A percentile compares a stretch with the other conserved stretches of the same genome.
Conservation (phyloP, 2,113 vertebrate genomes). For the Halcyon malimbica region DNA sequence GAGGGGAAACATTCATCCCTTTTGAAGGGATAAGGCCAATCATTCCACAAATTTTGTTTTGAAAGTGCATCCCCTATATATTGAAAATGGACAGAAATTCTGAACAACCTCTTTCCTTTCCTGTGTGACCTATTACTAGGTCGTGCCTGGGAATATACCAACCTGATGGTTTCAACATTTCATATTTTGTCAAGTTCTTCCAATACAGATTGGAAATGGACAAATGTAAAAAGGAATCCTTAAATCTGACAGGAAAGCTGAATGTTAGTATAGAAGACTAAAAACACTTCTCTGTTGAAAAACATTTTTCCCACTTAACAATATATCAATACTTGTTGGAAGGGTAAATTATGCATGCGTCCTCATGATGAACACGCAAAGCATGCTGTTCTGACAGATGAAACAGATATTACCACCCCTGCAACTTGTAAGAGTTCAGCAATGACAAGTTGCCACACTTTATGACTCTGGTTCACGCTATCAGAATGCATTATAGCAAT, state of each 20-base stretch:
- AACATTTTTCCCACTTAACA: background rate
- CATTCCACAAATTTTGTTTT: background rate
- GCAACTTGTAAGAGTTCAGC: background rate
- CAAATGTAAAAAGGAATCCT: background rate
- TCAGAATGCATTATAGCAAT: background rate
- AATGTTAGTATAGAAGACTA: background rate
- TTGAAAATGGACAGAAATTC: background rate
- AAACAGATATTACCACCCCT: background rate
- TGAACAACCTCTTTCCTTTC: background rate
- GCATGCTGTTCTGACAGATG: background rate
- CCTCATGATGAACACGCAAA: background rate
- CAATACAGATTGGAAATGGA: background rate
- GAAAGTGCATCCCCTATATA: background rate
- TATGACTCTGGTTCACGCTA: background rate
- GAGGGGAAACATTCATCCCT: background rate
- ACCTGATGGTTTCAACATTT: background rate
- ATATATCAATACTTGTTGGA: background rate
- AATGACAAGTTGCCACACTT: background rate
- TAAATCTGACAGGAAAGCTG: background rate
- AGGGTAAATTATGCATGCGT: background rate
- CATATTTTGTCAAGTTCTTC: background rate
- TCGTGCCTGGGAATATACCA: background rate
- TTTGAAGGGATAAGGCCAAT: background rate
- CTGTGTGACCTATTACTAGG: background rate
- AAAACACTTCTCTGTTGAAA: background rate